Evolutionary conservation across 2,797 vertebrate genomes (phyloP), one percentile per base, ranked within the genome.

Genomic region (Heliangelus exortis): DNA sequence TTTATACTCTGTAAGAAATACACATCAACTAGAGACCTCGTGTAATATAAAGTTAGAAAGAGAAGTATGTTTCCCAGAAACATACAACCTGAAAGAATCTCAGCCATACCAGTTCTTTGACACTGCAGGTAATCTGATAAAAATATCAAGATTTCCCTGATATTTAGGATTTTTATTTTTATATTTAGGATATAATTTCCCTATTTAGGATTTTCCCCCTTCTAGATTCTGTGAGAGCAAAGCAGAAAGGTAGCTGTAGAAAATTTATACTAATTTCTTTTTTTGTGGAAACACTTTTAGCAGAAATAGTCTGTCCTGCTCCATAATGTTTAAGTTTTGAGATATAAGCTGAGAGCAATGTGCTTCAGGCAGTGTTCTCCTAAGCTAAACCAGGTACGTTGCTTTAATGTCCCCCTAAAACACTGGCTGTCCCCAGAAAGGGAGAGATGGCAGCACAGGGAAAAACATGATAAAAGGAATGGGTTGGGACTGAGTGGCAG

Each of bases 1-100:
- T 95, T 93, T 90, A 45, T 84, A 58, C 43, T 88, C n/a, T 58
- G 28, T 50, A 72, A 39, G 79, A 91, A 66, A 84, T 51, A n/a
- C 33, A 62, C 20, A 88, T 58, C 51, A 89, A 91, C 76, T 68
- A 51, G 65, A 90, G 68, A 91, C 45, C 36, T 86, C 63, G 77
- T 53, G 54, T 54, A 61, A 66, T 29, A 17, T 25, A 55, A 84
- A 75, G 43, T 58, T 76, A 78, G 84, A 90, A 83, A 83, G 9
- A 6, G 50, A 68, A 87, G 53, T 29, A 33, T 33, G 29, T n/a
- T 63, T 87, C 66, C 55, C 16, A 80, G 69, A 81, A 91, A n/a
- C 14, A 25, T 47, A 22, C 21, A 85, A 77, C 61, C 54, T 78
- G 69, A 63, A 72, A 85, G 33, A 91, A 85, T 62, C 29, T 43